Conservation (phyloP, 2,113 vertebrate genomes). For the Corythornis madagascariensis region DNA sequence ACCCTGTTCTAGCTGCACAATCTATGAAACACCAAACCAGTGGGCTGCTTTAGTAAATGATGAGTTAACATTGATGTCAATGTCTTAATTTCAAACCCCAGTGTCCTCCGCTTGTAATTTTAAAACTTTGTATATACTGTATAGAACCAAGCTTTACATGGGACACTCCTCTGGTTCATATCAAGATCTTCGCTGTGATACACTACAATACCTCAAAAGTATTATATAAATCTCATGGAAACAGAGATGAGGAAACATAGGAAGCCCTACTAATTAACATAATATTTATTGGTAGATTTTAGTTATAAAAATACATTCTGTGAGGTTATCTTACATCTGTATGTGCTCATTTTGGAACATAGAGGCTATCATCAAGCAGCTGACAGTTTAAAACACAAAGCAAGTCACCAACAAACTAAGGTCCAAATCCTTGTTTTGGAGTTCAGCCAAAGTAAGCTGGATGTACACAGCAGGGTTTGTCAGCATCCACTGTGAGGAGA, state of each 20-base stretch:
- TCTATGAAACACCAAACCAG: background rate
- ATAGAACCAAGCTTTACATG: background rate
- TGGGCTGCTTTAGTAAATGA: background rate
- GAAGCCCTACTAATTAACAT: background rate
- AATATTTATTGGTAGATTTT: background rate
- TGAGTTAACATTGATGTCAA: background rate
- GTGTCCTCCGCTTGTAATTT: background rate
- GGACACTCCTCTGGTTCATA: background rate
- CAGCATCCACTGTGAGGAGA: background rate
- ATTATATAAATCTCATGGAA: background rate
- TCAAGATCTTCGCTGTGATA: background rate
- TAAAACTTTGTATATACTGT: background rate
- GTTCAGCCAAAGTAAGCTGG: background rate
- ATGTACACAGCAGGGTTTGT: background rate
- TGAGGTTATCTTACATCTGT: background rate
- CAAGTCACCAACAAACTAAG: background rate
- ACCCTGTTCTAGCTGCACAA: background rate
- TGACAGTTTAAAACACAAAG: background rate
- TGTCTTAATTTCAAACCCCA: background rate
- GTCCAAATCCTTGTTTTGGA: background rate
- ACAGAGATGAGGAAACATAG: background rate
- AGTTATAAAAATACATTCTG: background rate
- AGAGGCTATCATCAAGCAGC: background rate
- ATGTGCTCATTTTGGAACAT: background rate
- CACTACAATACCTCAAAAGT: background rate